phyloP scores from a whole-genome alignment of 1,140 invertebrate species.

The Rhagoletis pomonella region DNA sequence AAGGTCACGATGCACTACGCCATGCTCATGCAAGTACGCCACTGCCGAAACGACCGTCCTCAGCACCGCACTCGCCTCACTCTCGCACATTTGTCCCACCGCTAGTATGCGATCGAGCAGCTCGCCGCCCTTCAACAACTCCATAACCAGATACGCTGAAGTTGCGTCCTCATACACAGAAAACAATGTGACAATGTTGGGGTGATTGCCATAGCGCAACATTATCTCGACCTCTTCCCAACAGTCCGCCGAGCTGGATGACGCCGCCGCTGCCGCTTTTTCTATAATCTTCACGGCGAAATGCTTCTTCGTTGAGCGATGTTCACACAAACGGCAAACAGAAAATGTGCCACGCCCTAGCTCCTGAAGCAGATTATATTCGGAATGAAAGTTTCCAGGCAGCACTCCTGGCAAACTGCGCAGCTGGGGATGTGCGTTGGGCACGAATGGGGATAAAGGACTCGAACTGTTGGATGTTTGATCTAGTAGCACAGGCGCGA shows the following conservation, averaged over 20 bases:
- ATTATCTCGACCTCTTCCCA: conserved; percentile 99
- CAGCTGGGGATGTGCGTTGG: conserved; percentile 52
- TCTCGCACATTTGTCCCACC: conserved; percentile 90
- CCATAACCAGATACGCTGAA: conserved; percentile 93
- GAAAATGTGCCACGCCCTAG: conserved; percentile 92
- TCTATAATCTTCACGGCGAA: conserved; percentile 99
- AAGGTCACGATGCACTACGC: conserved; percentile 93
- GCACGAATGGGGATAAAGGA: conserved; percentile 53
- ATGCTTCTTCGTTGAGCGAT: conserved; percentile 88
- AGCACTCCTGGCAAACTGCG: conserved; percentile 73
- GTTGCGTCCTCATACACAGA: conserved; percentile 94
- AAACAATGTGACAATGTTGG: conserved; percentile 94
- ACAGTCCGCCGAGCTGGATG: conserved; percentile 86
- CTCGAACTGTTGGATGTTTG: conserved; percentile 71
- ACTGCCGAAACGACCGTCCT: conserved; percentile 90
- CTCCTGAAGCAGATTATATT: conserved; percentile 86
- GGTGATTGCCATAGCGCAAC: conserved; percentile 90
- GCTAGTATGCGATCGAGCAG: conserved; percentile 93
- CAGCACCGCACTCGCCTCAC: conserved; percentile 93
- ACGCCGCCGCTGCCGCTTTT: conserved; percentile 76
- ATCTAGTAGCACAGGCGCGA: conserved; percentile 92
- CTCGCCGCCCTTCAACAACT: conserved; percentile 94
- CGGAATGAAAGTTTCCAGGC: conserved; percentile 76
- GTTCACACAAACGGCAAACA: conserved; percentile 89
- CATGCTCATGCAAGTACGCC: conserved; percentile 95